Base-by-base conservation (phyloP, 2,113 vertebrate species). In the Anguilla rostrata region DNA sequence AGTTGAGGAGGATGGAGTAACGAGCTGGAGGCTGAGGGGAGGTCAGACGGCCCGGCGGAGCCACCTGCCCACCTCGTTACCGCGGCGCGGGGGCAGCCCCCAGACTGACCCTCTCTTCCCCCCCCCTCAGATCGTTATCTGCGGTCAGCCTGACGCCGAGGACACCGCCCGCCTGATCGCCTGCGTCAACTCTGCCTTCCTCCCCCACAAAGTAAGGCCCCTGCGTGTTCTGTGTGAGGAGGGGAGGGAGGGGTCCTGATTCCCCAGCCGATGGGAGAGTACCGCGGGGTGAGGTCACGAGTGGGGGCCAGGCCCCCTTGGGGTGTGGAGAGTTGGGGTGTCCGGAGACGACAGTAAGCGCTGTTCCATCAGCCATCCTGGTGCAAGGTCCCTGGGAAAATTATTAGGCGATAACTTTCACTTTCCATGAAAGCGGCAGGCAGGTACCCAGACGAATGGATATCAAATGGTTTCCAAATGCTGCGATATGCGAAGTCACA, bases 171-270 rank as follows among this genome's bases (percentile, higher is more conserved):
- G 94, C 84, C 94, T 99, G 88, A 87, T 98, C 63, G 93, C 90
- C 84, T 95, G 95, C 0, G 93, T 98, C 87, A 95, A 89, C 90
- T 95, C 97, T 0, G 79, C 97, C 83, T 99, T 96, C 88, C 87
- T 96, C 66, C 98, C 97, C 4, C 96, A 97, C 90, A 98, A 98
- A 96, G 98, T 97, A 94, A 92, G 90, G 82, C 0, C 87, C 49
- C 75, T 84, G 11, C 22, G 75, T 22, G 29, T 85, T 16, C 34
- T 41, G 22, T 29, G 34, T 85, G 53, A 80, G 66, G 49, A 34
- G 34, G n/a, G 29, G 71, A 75, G 26, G 11, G 71, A 5, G n/a
- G 6, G n/a, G 71, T 34, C 71, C n/a, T 0, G 34, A 14, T 34
- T n/a, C 34, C 71, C 9, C 71, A 29, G n/a, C 71, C 8, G 9